Evolutionary conservation across 2,113 vertebrate species (phyloP), one percentile per base, ranked within the genome.

Genomic region (Pardalotus punctatus): DNA sequence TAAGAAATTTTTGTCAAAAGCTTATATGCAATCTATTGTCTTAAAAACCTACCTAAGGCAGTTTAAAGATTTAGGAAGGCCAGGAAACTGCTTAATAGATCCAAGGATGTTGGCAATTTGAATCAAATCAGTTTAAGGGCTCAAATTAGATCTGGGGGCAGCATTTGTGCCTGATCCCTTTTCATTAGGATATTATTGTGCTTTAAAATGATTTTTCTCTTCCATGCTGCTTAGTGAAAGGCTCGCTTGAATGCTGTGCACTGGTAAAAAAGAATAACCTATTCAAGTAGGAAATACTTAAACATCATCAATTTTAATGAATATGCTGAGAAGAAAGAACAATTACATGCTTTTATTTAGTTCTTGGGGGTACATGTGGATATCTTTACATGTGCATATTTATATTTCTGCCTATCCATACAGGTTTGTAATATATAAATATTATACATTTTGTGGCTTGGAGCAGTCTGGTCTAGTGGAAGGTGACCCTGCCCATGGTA

Each of bases 121-220:
- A 95, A 84, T 86, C 48, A 61, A 86, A 92, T 90, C 24, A 48
- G 18, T 92, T 74, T 23, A 85, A 91, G 79, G 53, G 43, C 86
- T 81, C 27, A 51, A 72, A 90, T 95, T 96, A 60, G 48, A 78
- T 90, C 89, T 71, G 53, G 60, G 56, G 71, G 67, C 85, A 90
- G 71, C 33, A 17, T 83, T 95, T 95, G 17, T 77, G 72, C 43
- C 71, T 60, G 51, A 53, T 93, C 40, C 36, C 78, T 94, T 93
- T 96, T 90, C 93, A 85, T 86, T 74, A 84, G 70, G 35, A 12
- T 53, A 15, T 92, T 81, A 60, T 47, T 7, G 6, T 65, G 73
- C 57, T 84, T 89, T 91, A 72, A 81, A 87, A 64, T 76, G 5
- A 88, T 94, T 76, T 76, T 81, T 83, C 67, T 40, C 27, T 54